A percentile compares a stretch with the other conserved stretches of the same genome.
These are phyloP conservation scores for Umimayanthus kanabou DNA, from an alignment of 92 coral and sea anemone species.

Conservation along the genomic window DNA sequence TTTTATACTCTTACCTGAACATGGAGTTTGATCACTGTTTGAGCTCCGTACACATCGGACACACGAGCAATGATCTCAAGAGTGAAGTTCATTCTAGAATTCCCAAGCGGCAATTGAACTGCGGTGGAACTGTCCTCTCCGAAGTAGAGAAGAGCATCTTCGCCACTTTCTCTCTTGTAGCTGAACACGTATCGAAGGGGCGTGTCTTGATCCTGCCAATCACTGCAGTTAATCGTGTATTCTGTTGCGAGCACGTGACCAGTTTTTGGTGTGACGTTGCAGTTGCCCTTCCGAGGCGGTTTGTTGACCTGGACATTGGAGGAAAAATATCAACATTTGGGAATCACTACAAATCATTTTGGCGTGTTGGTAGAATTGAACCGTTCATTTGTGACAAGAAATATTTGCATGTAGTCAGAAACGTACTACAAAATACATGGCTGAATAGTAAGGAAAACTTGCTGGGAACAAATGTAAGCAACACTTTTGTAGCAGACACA, in stretches of 20 bases:
- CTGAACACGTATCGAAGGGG: slow-evolving; percentile 59
- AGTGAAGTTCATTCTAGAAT: slow-evolving; percentile 46
- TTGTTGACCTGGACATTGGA: slow-evolving; percentile 54
- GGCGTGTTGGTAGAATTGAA: neutral
- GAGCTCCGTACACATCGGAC: slow-evolving; percentile 62
- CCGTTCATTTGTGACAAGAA: neutral
- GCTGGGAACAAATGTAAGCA: too few relatives aligned
- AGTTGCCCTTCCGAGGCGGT: slow-evolving; percentile 57
- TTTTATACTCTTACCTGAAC: slow-evolving; percentile 48
- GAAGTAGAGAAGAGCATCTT: slow-evolving; percentile 50
- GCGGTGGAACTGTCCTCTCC: slow-evolving; percentile 58
- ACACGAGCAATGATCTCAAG: slow-evolving; percentile 55
- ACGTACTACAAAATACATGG: neutral
- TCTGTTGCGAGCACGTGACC: slow-evolving; percentile 71
- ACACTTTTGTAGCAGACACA: too few relatives aligned
- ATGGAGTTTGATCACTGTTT: slow-evolving; percentile 37
- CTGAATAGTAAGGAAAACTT: too few relatives aligned
- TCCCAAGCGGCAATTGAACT: slow-evolving; percentile 60
- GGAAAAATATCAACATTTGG: too few relatives aligned
- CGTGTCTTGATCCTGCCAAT: slow-evolving; percentile 70
- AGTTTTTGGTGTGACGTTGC: slow-evolving; percentile 67
- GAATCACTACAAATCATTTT: too few relatives aligned
- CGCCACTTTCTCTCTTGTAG: slow-evolving; percentile 36
- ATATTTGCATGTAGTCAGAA: neutral
- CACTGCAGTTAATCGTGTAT: slow-evolving; percentile 51